phyloP scores from a whole-genome alignment of 2,113 vertebrate species.

The Burhinus oedicnemus region DNA sequence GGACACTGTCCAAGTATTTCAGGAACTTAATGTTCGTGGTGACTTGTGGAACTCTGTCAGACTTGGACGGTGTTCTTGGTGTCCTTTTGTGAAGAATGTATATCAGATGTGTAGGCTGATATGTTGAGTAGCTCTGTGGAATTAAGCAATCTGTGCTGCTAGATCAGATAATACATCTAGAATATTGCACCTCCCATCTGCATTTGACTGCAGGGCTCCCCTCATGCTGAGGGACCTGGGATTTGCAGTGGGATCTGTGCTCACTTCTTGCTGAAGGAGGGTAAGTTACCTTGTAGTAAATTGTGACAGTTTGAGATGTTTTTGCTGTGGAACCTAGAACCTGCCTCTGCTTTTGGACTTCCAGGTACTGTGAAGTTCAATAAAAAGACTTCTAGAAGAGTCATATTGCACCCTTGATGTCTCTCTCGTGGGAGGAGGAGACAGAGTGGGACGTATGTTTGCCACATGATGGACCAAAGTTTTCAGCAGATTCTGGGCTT shows the following conservation, averaged over 20 bases:
- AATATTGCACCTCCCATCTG: neutral
- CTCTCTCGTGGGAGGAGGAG: neutral
- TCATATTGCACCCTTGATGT: neutral
- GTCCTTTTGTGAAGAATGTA: neutral
- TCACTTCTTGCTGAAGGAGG: neutral
- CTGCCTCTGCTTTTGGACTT: neutral
- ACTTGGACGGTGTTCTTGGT: neutral
- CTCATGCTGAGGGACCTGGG: neutral
- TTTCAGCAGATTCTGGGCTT: neutral
- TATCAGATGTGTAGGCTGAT: neutral
- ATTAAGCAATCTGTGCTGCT: neutral
- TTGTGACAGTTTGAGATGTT: neutral
- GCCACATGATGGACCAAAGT: neutral
- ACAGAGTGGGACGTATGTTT: accelerated
- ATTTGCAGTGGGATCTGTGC: neutral
- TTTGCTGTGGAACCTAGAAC: neutral
- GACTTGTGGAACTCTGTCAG: neutral
- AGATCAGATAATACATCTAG: neutral
- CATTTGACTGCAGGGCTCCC: neutral
- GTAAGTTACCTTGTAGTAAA: neutral
- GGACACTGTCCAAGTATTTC: neutral
- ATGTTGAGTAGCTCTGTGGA: neutral
- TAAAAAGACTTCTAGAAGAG: neutral
- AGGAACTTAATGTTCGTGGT: neutral
- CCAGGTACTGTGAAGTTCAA: neutral